Base-by-base conservation (phyloP, 2,113 vertebrate species). In the Callipepla californica region DNA sequence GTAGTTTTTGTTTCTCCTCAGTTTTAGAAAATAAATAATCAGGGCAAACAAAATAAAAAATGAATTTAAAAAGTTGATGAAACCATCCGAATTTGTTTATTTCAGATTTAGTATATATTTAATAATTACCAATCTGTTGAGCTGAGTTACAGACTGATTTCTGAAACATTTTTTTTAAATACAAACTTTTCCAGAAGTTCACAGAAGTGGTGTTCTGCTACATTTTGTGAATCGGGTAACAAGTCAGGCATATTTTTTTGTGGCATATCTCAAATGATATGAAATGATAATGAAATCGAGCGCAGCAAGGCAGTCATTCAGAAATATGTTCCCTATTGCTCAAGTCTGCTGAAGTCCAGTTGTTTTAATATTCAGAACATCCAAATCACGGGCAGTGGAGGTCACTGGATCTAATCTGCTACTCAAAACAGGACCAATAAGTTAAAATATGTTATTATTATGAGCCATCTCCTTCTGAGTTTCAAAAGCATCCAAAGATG, bases 401-500 rank as follows among this genome's bases (percentile, higher is more conserved):
- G 19, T 94, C 69, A 44, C 9, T 59, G 45, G 23, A 59, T 80
- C 23, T 83, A 86, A 58, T 7, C 6, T 15, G 13, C 14, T 55
- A 42, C 86, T 86, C 57, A 84, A 84, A 91, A 25, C 12, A 84
- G 26, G 32, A 62, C 26, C 34, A 59, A 11, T 38, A 80, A 59
- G 32, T 83, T 78, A 82, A 40, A 36, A 48, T 28, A 83, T 69
- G 44, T 85, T 85, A 47, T 86, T 88, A 32, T 92, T 86, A 28
- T 45, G 38, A 89, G 34, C 18, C 18, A 17, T 53, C 11, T 78
- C 47, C 61, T 84, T 47, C 57, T 78, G 65, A 78, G 61, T 86
- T 95, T 81, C 93, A 38, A 70, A 96, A 75, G 47, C 86, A 65
- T 90, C 50, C 19, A 59, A 63, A 44, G 47, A 61, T 34, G 38